These are phyloP conservation scores for Apteryx owenii DNA, from an alignment of 2,113 vertebrate species.

Conservation along the genomic window DNA sequence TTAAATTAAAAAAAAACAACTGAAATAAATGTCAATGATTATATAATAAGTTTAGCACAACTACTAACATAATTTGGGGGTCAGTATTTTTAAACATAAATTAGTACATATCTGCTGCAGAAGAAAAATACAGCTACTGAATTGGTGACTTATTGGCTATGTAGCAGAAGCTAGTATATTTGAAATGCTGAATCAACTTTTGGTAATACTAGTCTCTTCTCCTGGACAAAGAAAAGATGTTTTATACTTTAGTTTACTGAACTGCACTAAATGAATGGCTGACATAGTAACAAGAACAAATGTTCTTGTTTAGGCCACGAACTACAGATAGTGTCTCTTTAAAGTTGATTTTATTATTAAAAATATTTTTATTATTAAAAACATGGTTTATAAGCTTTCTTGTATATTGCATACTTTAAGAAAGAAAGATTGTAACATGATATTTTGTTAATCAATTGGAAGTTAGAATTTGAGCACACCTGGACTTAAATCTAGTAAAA, in stretches of 20 bases:
- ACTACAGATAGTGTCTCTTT: neutral
- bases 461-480: neutral
- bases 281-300: neutral
- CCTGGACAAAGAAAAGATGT: neutral
- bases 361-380: neutral
- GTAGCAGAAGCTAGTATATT: neutral
- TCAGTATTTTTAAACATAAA: neutral
- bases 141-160: neutral
- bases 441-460: neutral
- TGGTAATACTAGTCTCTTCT: neutral
- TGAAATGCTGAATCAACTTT: neutral
- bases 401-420: neutral
- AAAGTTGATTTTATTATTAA: neutral
- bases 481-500: neutral
- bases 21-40: neutral
- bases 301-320: neutral
- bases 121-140: neutral
- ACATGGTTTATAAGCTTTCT: neutral
- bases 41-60: neutral
- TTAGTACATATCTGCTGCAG: neutral
- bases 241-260: neutral
- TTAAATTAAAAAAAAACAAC: neutral
- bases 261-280: neutral
- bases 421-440: neutral
- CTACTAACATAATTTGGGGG: neutral